Evolutionary conservation across 2,113 vertebrate species (phyloP).

Genomic region (Entomyzon cyanotis): DNA sequence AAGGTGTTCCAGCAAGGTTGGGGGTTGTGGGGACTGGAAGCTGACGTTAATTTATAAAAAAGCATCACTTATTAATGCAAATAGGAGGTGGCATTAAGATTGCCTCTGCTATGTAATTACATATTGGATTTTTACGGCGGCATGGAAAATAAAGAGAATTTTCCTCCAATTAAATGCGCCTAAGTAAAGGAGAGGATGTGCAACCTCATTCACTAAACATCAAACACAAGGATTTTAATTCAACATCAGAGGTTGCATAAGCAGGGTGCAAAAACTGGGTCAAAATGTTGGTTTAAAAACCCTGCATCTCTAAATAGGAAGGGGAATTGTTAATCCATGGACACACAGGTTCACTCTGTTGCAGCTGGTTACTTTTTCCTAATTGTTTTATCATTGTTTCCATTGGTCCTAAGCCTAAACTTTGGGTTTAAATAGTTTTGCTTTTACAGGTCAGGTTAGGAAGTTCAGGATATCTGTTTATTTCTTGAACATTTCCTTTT

Average conservation of each 20-base stretch:
- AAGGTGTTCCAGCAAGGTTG: not conserved
- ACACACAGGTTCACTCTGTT: not conserved
- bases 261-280: not conserved
- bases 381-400: not conserved
- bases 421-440: not conserved
- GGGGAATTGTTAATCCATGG: not conserved
- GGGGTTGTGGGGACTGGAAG: not conserved
- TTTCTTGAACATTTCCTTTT: not conserved
- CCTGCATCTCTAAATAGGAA: not conserved
- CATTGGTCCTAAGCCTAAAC: not conserved
- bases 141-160: not conserved
- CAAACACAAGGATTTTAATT: not conserved
- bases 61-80: not conserved
- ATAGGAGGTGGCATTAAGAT: not conserved
- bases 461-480: not conserved
- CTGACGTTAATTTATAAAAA: not conserved
- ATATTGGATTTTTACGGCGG: not conserved
- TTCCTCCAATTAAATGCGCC: not conserved
- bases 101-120: not conserved
- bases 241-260: slow-evolving; percentile 22
- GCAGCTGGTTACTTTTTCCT: not conserved
- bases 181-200: not conserved
- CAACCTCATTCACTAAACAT: not conserved
- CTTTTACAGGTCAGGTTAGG: not conserved
- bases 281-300: slow-evolving; percentile 33